phyloP scores from a whole-genome alignment of 2,888 invertebrate species.

The Pseudolycoriella hygida region DNA sequence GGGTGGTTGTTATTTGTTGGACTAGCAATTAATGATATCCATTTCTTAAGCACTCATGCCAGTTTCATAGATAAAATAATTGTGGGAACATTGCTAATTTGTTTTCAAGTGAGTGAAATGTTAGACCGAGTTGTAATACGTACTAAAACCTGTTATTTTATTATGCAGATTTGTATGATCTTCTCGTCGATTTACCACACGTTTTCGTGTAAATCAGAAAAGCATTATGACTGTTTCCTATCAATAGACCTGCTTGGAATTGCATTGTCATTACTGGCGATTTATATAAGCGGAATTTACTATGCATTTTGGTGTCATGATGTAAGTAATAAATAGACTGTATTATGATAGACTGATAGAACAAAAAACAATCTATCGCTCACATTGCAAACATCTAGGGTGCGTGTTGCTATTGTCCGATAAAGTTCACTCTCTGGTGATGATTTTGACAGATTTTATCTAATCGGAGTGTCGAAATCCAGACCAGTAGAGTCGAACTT shows the following conservation, averaged over 20 bases:
- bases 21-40: conserved; percentile 68
- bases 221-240: conserved; percentile 69
- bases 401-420: too few species aligned
- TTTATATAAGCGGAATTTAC: conserved; percentile 90
- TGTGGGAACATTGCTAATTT: conserved; percentile 62
- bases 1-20: conserved; percentile 70
- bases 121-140: too few species aligned
- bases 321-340: conserved; percentile 52
- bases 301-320: conserved; percentile 93
- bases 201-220: conserved; percentile 81
- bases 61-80: conserved; percentile 69
- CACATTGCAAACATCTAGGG: too few species aligned
- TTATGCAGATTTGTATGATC: conserved; percentile 88
- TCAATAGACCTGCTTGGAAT: conserved; percentile 88
- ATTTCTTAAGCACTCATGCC: conserved; percentile 60
- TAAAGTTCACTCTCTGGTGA: too few species aligned
- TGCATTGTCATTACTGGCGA: conserved; percentile 77
- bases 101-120: conserved; percentile 69
- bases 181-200: conserved; percentile 85
- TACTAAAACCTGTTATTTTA: too few species aligned
- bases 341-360: too few species aligned
- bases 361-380: too few species aligned
- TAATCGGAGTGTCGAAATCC: too few species aligned
- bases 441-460: too few species aligned
- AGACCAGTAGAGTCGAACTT: too few species aligned